phyloP scores from a whole-genome alignment of 2,113 vertebrate species.

The Chelonoidis abingdonii region DNA sequence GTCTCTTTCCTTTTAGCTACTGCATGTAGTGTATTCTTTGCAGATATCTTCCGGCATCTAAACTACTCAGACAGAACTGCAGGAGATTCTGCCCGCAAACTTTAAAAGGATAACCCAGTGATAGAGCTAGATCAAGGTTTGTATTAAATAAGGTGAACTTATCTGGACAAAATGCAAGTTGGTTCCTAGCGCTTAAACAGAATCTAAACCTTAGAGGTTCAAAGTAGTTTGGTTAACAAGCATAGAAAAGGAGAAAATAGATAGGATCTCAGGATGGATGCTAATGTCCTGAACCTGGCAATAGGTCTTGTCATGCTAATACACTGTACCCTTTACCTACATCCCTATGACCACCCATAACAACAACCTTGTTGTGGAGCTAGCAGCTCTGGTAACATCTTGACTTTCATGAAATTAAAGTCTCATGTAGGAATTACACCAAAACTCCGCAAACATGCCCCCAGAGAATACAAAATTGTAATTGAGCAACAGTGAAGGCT shows the following conservation, averaged over 20 bases:
- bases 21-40: slow-evolving; percentile 49
- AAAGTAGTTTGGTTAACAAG: not conserved
- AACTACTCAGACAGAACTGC: slow-evolving; percentile 51
- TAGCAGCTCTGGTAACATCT: not conserved
- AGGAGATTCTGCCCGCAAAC: slow-evolving; percentile 45
- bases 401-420: not conserved
- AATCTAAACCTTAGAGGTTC: not conserved
- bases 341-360: not conserved
- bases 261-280: not conserved
- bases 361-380: not conserved
- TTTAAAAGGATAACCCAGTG: slow-evolving; percentile 19
- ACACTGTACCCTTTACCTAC: not conserved
- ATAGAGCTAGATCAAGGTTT: slow-evolving; percentile 48
- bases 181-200: not conserved
- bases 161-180: not conserved
- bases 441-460: not conserved
- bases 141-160: slow-evolving; percentile 42
- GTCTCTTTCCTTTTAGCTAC: slow-evolving; percentile 58
- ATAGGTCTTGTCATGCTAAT: not conserved
- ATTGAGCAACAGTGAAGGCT: not conserved
- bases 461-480: not conserved
- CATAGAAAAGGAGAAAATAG: not conserved
- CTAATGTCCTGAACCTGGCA: not conserved
- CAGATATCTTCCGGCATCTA: slow-evolving; percentile 55
- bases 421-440: not conserved